phyloP scores from a whole-genome alignment of 2,113 vertebrate species.

The Trichechus manatus region DNA sequence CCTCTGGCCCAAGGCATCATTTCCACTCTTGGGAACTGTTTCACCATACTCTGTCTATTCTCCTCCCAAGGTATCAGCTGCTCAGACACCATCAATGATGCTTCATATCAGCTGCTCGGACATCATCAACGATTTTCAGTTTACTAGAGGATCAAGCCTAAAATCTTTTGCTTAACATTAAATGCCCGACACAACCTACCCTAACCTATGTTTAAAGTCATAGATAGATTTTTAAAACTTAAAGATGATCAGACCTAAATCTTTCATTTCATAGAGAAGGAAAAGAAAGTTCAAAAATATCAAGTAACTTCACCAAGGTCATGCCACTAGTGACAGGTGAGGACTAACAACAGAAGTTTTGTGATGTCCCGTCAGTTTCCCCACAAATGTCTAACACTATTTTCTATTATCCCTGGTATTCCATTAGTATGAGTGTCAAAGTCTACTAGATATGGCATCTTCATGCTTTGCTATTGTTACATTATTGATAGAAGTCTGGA shows the following conservation, averaged over 20 bases:
- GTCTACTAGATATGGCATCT: too few relatives aligned
- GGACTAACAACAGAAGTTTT: neutral
- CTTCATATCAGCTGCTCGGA: neutral
- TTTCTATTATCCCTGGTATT: neutral
- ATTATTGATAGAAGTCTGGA: neutral
- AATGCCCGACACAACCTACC: neutral
- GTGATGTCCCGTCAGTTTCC: rapidly evolving
- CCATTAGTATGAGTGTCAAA: neutral
- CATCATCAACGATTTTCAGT: neutral
- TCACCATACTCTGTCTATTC: neutral
- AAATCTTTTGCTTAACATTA: constrained; percentile 9
- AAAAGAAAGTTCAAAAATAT: constrained; percentile 48
- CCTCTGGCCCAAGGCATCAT: too few relatives aligned
- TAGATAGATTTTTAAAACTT: constrained; percentile 44
- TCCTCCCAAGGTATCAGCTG: rapidly evolving
- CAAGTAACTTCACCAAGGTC: constrained; percentile 3
- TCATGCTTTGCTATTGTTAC: neutral
- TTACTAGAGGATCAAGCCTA: neutral
- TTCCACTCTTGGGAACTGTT: neutral
- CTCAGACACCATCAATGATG: neutral
- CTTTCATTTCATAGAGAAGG: constrained; percentile 42
- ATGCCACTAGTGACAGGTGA: neutral
- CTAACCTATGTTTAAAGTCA: neutral
- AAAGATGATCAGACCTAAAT: constrained; percentile 15
- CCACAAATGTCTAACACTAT: neutral